phyloP scores from a whole-genome alignment of 2,888 invertebrate species.

The Micoletzkya japonica region DNA sequence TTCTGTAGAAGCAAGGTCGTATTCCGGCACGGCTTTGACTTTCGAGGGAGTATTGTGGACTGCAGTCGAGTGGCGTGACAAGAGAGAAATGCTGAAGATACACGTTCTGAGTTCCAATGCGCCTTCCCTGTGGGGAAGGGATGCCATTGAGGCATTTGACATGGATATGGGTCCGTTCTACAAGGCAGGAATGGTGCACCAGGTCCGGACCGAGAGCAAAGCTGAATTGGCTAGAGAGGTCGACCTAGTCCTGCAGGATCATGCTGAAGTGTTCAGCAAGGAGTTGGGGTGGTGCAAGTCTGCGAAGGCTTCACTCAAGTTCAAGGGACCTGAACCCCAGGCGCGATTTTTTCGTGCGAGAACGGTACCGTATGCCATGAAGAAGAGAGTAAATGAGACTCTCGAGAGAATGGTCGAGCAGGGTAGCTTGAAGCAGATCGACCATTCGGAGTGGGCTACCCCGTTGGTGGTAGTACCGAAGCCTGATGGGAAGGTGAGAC shows the following conservation, averaged over 20 bases:
- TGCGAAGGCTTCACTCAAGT: conserved; percentile 18
- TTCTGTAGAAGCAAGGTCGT: background rate
- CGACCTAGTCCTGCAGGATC: background rate
- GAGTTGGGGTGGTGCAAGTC: conserved; percentile 18
- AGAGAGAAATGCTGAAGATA: background rate
- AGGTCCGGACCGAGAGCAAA: background rate
- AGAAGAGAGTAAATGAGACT: conserved; percentile 1
- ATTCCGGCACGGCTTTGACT: conserved; percentile 13
- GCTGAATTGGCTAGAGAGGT: background rate
- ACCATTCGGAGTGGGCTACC: conserved; percentile 19
- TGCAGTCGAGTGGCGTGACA: background rate
- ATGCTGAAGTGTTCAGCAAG: conserved; percentile 7
- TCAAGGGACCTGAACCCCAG: background rate
- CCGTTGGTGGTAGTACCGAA: conserved; percentile 17
- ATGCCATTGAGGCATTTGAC: conserved; percentile 15
- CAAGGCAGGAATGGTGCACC: background rate
- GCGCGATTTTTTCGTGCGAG: conserved; percentile 3
- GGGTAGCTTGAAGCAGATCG: conserved; percentile 3
- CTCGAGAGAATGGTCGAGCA: conserved; percentile 8
- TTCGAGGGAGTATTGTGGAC: conserved; percentile 17
- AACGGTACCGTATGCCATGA: conserved; percentile 14
- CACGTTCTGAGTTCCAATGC: conserved; percentile 4
- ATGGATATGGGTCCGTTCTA: conserved; percentile 24
- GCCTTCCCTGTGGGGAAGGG: conserved; percentile 21
- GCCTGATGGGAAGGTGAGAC: conserved; percentile 10